phyloP scores from a whole-genome alignment of 2,888 invertebrate genomes.

The Drosophila mimetica region DNA sequence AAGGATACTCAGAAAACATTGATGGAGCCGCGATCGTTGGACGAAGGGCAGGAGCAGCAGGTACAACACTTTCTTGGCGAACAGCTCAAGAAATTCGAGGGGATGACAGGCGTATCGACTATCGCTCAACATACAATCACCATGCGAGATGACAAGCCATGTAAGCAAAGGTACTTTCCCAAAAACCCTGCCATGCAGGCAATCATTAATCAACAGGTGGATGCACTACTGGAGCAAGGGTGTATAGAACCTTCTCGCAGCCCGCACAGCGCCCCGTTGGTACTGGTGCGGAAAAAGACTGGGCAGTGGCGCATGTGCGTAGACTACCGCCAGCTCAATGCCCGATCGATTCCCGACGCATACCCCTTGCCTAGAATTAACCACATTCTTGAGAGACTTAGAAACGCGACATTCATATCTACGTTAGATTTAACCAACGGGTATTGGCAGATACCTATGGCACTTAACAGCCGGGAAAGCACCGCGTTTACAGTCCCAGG shows the following conservation, averaged over 20 bases:
- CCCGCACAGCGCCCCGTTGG: not conserved
- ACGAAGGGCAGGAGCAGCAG: not conserved
- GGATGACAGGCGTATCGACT: not conserved
- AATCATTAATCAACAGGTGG: not conserved
- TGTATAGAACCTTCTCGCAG: not conserved
- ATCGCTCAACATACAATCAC: not conserved
- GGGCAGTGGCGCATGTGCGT: no score
- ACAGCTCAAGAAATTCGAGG: not conserved
- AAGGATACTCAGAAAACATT: not conserved
- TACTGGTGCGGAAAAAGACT: not conserved
- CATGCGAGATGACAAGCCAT: constrained; percentile 1
- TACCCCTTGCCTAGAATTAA: not conserved
- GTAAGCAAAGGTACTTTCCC: not conserved
- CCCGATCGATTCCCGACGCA: not conserved
- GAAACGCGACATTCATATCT: not conserved
- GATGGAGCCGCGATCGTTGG: not conserved
- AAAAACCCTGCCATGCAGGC: not conserved
- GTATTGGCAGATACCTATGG: not conserved
- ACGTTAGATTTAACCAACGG: not conserved
- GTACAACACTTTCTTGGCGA: not conserved
- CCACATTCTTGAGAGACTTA: not conserved
- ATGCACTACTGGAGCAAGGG: not conserved
- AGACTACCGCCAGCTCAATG: no score
- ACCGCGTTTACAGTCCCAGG: not conserved
- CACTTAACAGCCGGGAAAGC: not conserved